phyloP scores from a whole-genome alignment of 1,140 invertebrate genomes.

The Uloborus diversus region DNA sequence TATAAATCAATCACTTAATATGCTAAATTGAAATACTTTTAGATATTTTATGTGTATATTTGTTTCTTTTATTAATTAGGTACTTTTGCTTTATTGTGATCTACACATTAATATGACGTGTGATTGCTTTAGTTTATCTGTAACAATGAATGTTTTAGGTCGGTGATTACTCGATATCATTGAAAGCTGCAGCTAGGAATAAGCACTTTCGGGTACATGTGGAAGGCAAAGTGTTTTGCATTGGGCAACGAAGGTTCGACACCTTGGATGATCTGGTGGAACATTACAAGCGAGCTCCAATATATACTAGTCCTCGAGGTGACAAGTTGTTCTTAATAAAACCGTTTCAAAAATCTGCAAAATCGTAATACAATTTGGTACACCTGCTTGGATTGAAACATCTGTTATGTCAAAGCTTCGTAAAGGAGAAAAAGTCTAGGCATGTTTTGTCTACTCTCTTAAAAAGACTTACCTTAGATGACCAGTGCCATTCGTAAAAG shows the following conservation, averaged over 20 bases:
- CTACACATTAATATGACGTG: too few relatives aligned
- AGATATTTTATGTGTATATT: too few relatives aligned
- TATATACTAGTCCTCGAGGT: conserved; percentile 96
- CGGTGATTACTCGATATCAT: conserved; percentile 97
- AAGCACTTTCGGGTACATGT: conserved; percentile 99
- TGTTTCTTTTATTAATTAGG: background rate
- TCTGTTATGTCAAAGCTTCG: background rate
- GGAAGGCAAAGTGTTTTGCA: conserved; percentile 91
- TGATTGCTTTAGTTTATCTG: background rate
- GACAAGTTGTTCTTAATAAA: conserved; percentile 92
- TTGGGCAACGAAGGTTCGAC: conserved; percentile 97
- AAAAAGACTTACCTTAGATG: background rate
- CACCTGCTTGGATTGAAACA: too few relatives aligned
- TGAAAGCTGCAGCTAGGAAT: conserved; percentile 96
- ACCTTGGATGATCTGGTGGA: conserved; percentile 95
- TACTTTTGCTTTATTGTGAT: background rate
- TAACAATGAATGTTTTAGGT: conserved; percentile 71
- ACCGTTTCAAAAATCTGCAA: conserved; percentile 71
- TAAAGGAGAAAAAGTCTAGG: background rate
- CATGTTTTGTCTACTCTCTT: background rate
- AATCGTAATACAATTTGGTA: conserved; percentile 51
- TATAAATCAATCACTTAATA: too few relatives aligned
- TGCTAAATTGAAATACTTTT: too few relatives aligned
- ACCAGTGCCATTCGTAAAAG: conserved; percentile 39
- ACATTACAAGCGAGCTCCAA: conserved; percentile 98